These are phyloP conservation scores for Oryctes rhinoceros DNA, from an alignment of 1,140 invertebrate genomes.

Conservation along the genomic window DNA sequence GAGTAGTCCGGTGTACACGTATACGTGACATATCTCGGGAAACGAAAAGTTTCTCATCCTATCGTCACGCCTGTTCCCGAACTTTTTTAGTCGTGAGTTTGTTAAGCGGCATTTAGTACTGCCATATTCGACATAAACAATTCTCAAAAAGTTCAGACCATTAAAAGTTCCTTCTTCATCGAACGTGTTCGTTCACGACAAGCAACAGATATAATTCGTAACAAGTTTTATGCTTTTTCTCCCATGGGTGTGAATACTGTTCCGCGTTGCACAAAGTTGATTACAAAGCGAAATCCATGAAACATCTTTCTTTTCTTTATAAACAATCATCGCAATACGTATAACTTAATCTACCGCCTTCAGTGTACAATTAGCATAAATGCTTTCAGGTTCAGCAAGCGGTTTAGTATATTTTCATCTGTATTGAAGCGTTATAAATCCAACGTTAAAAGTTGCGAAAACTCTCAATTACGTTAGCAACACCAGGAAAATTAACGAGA, in stretches of 20 bases:
- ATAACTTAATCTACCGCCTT: no score
- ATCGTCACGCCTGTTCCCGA: not conserved
- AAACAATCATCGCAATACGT: no score
- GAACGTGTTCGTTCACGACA: no score
- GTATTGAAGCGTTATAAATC: no score
- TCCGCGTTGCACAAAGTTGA: not conserved
- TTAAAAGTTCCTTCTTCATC: not conserved
- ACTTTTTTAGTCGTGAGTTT: not conserved
- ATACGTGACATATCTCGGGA: not conserved
- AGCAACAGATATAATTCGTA: no score
- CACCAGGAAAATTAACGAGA: no score
- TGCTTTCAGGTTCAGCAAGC: no score
- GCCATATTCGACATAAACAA: not conserved
- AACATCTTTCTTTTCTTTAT: not conserved
- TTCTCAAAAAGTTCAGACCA: not conserved
- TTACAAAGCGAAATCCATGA: not conserved
- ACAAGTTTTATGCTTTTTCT: not conserved
- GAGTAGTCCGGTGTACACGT: no score
- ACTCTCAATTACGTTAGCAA: no score
- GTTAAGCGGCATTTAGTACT: not conserved
- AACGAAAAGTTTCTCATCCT: not conserved
- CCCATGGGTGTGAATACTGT: not conserved
- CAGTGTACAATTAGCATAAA: no score
- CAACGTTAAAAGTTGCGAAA: no score
- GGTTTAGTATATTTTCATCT: no score